These are phyloP conservation scores for Leucophenga montana DNA, from an alignment of 2,888 invertebrate genomes.

Conservation along the genomic window DNA sequence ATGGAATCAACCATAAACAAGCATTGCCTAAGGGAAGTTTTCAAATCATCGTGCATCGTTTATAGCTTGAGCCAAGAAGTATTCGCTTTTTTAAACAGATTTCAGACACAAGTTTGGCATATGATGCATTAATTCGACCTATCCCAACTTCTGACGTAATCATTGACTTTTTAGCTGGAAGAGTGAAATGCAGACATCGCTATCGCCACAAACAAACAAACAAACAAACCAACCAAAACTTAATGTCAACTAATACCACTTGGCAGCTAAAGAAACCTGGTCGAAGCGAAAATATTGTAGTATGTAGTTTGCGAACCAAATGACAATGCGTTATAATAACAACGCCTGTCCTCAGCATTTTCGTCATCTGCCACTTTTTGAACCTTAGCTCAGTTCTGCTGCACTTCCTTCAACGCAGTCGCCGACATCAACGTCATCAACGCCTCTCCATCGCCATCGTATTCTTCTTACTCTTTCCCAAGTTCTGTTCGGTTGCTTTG, in stretches of 20 bases:
- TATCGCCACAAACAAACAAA: too few relatives aligned
- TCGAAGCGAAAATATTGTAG: background rate
- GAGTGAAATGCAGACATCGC: too few relatives aligned
- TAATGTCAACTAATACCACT: too few relatives aligned
- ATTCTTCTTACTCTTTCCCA: background rate
- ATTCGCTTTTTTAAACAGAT: too few relatives aligned
- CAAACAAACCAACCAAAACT: too few relatives aligned
- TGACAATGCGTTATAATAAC: slow-evolving; percentile 8
- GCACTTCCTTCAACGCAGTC: background rate
- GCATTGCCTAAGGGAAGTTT: background rate
- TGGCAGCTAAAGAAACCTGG: slow-evolving; percentile 8
- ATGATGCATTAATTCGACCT: too few relatives aligned
- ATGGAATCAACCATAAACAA: too few relatives aligned
- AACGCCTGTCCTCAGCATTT: background rate
- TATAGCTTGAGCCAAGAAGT: too few relatives aligned
- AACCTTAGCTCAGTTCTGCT: too few relatives aligned
- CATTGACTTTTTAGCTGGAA: too few relatives aligned
- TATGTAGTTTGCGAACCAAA: slow-evolving; percentile 2
- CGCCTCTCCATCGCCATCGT: background rate
- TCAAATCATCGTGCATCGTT: background rate
- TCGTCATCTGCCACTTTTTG: background rate
- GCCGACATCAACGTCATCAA: background rate
- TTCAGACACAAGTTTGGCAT: too few relatives aligned
- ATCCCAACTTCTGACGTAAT: too few relatives aligned
- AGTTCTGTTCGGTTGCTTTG: slow-evolving; percentile 46